Conservation (phyloP, 2,797 vertebrate genomes). For the Apogon talboti region DNA sequence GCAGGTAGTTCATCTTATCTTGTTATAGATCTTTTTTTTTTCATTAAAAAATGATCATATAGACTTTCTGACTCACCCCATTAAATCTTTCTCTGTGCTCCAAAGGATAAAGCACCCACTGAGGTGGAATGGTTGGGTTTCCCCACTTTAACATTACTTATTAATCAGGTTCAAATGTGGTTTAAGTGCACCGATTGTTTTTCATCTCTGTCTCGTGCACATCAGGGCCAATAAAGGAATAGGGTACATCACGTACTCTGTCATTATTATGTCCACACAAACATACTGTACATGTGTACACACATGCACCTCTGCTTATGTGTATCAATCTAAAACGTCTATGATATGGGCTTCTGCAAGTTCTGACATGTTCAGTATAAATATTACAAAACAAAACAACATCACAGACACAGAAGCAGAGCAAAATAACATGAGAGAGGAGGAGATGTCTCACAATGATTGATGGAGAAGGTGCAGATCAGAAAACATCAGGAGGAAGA, state of each 20-base stretch:
- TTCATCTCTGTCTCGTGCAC: constrained; percentile 64
- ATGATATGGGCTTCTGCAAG: constrained; percentile 74
- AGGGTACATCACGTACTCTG: constrained; percentile 45
- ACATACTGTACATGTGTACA: constrained; percentile 31
- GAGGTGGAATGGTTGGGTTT: constrained; percentile 39
- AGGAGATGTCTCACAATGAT: not conserved
- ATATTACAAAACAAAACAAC: constrained; percentile 77
- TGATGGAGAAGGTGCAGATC: constrained; percentile 18
- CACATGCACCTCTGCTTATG: constrained; percentile 17
- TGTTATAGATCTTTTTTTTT: constrained; percentile 60
- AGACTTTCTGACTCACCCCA: constrained; percentile 51
- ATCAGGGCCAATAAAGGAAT: constrained; percentile 41
- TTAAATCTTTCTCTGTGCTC: constrained; percentile 45
- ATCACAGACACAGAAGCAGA: constrained; percentile 53
- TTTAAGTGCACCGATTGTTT: constrained; percentile 74
- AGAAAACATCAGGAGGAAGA: constrained; percentile 22
- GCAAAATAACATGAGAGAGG: constrained; percentile 13
- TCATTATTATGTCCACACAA: constrained; percentile 30
- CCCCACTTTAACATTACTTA: constrained; percentile 34
- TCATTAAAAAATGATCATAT: constrained; percentile 56
- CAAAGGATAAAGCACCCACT: constrained; percentile 36
- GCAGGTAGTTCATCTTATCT: constrained; percentile 86
- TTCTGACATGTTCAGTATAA: constrained; percentile 81
- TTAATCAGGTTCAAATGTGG: constrained; percentile 46
- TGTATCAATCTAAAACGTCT: constrained; percentile 65